Base-by-base conservation (phyloP, 2,888 invertebrate genomes). In the Fragum sueziense region DNA sequence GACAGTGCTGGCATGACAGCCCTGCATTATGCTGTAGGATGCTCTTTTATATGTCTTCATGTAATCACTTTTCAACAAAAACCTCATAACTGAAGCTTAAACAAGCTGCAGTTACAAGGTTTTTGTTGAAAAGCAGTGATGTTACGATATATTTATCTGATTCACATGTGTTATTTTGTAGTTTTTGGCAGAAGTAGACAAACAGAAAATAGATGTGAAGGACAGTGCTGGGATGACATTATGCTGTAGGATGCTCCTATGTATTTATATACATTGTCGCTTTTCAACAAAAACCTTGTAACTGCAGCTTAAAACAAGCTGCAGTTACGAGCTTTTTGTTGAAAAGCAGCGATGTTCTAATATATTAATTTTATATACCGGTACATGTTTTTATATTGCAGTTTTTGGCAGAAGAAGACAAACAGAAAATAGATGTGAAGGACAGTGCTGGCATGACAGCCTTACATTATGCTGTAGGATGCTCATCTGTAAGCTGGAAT, bases 1-100 rank as follows among this genome's bases (percentile, higher is more conserved):
- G 88, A 88, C 69, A 73, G 77, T 33, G 85, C 85, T 27, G 88
- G 88, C 11, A 86, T 87, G 86, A 85, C 88, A 11, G 86, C 87
- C 31, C 79, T 88, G n/a, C 88, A 88, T 73, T 88, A 86, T 84
- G 88, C 88, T 59, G 85, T 87, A 7, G 87, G 87, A 22, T 83
- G 82, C 52, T 74, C 78, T 34, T 84, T 83, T 70, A 87, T 88
- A 80, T 80, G 85, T n/a, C n/a, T n/a, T n/a, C n/a, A n/a, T n/a
- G n/a, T n/a, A n/a, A n/a, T n/a, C n/a, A n/a, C n/a, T n/a, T n/a
- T n/a, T n/a, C n/a, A n/a, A n/a, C n/a, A n/a, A n/a, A n/a, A n/a
- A n/a, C n/a, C n/a, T n/a, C n/a, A n/a, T n/a, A n/a, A n/a, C n/a
- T n/a, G n/a, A n/a, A n/a, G n/a, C n/a, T n/a, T n/a, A n/a, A n/a